phyloP scores from a whole-genome alignment of 92 coral and sea anemone genomes.

The Porites cylindrica region DNA sequence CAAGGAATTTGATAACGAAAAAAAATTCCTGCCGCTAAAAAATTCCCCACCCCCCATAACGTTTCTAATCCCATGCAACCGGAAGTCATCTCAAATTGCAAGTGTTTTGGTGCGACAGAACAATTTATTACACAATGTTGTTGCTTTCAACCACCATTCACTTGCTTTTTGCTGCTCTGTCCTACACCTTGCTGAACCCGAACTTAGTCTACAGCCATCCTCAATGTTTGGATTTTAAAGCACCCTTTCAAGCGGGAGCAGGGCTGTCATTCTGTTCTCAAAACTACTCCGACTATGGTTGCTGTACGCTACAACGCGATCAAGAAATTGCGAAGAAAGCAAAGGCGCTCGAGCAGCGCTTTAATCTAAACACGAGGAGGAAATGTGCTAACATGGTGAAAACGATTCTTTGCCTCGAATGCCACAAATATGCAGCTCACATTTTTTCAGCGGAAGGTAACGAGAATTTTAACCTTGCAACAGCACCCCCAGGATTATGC shows the following conservation, averaged over 20 bases:
- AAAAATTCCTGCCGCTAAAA: no score
- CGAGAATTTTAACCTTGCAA: constrained; percentile 57
- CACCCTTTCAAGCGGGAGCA: constrained; percentile 78
- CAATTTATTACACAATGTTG: neutral
- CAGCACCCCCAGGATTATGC: constrained; percentile 91
- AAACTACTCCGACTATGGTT: constrained; percentile 79
- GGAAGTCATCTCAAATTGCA: no score
- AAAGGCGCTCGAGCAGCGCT: constrained; percentile 37
- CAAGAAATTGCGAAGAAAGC: constrained; percentile 47
- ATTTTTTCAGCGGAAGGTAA: constrained; percentile 91
- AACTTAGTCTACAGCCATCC: constrained; percentile 69
- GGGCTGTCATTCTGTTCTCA: constrained; percentile 72
- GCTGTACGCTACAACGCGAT: constrained; percentile 81
- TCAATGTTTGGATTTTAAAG: constrained; percentile 89
- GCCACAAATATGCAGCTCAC: constrained; percentile 96
- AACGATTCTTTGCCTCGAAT: constrained; percentile 83
- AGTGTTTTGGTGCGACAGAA: neutral
- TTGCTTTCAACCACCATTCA: neutral
- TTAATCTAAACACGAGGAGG: constrained; percentile 52
- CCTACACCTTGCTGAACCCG: neutral
- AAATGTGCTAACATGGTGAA: constrained; percentile 73
- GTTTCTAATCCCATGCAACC: no score
- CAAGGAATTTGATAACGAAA: no score
- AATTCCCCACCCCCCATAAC: no score
- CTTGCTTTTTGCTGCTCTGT: neutral